Evolutionary conservation across 2,113 vertebrate species (phyloP).

Genomic region (Caracal caracal): DNA sequence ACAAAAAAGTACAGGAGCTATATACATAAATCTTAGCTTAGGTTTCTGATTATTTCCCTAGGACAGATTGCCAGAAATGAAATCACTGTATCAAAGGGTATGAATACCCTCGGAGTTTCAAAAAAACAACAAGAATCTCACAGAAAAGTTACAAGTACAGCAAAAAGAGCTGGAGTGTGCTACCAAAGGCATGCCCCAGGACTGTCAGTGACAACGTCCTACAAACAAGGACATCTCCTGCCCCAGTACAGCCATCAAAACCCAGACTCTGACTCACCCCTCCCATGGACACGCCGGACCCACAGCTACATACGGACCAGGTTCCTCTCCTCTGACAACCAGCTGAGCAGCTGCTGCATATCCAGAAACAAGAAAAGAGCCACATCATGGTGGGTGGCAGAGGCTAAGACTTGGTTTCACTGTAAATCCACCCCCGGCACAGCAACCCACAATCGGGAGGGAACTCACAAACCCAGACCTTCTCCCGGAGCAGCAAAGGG

Average conservation of each 20-base stretch:
- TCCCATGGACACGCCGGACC: neutral
- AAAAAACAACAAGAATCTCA: neutral
- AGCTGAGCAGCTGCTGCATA: neutral
- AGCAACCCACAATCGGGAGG: neutral
- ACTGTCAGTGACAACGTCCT: neutral
- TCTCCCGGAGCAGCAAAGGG: neutral
- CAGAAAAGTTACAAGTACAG: neutral
- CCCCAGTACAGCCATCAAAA: neutral
- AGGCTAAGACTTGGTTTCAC: neutral
- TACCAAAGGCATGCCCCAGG: neutral
- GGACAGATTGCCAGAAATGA: neutral
- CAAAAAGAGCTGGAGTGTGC: neutral
- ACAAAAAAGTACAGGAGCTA: neutral
- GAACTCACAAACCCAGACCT: neutral
- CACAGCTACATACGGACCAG: no score
- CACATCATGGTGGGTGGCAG: neutral
- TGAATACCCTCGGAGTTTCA: neutral
- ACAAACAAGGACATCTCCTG: neutral
- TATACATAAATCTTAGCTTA: neutral
- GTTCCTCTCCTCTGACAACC: neutral
- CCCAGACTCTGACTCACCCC: neutral
- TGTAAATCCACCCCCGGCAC: neutral
- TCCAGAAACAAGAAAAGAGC: no score
- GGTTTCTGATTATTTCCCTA: neutral
- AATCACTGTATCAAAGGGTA: neutral